These are phyloP conservation scores for Hapalemur alaotrensis DNA, from an alignment of 2,797 vertebrate species.

Conservation along the genomic window DNA sequence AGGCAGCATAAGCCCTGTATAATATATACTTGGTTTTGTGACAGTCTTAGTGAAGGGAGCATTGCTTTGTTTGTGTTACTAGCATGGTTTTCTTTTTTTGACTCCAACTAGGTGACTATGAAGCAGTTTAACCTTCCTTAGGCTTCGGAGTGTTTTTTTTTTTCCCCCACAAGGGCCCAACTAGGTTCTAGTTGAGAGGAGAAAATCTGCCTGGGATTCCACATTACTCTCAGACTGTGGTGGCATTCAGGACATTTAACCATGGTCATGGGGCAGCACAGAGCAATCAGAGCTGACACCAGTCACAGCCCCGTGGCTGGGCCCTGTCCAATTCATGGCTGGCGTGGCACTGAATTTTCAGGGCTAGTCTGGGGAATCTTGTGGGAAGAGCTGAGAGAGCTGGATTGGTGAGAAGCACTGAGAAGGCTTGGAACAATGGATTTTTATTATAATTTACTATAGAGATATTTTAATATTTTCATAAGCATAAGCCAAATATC, in stretches of 20 bases:
- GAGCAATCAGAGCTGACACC: background rate
- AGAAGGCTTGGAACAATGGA: background rate
- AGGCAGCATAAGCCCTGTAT: background rate
- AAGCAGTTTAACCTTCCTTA: background rate
- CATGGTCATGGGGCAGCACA: background rate
- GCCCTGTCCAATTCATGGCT: background rate
- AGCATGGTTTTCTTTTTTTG: background rate
- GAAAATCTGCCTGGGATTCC: background rate
- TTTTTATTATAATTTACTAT: background rate
- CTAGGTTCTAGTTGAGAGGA: background rate
- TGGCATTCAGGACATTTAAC: background rate
- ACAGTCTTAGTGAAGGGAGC: background rate
- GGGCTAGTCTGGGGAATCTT: background rate
- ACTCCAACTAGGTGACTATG: background rate
- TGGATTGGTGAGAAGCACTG: background rate
- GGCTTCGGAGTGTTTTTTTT: background rate
- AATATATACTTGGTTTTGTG: background rate
- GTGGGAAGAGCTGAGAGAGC: background rate
- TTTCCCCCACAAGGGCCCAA: background rate
- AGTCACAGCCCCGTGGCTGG: background rate
- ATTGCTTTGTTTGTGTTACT: background rate
- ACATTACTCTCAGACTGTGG: background rate
- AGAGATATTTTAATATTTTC: slow-evolving; percentile 11
- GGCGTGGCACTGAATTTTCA: background rate
- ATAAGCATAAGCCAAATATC: background rate